Conservation (phyloP, 2,888 invertebrate genomes). For the Polydesmus complanatus region DNA sequence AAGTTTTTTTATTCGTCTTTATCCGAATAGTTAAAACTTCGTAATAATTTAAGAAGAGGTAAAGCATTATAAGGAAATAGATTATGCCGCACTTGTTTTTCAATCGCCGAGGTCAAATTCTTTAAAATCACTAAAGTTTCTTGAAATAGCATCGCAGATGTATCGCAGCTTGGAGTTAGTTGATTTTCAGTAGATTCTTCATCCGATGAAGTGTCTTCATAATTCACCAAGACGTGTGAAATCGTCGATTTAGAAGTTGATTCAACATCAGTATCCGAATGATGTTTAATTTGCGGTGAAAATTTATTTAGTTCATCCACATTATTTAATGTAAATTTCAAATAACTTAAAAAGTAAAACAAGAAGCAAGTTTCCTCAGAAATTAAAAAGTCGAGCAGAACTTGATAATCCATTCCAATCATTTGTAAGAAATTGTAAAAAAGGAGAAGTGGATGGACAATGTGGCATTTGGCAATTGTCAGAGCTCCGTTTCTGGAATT, state of each 20-base stretch:
- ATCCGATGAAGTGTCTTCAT: background rate
- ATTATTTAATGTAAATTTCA: constrained; percentile 68
- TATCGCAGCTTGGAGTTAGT: background rate
- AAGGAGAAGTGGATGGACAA: background rate
- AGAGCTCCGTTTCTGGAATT: too few relatives aligned
- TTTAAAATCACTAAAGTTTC: constrained; percentile 62
- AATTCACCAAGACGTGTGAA: constrained; percentile 56
- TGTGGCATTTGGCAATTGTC: background rate
- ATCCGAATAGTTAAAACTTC: too few relatives aligned
- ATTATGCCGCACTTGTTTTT: constrained; percentile 63
- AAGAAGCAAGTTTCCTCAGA: constrained; percentile 84
- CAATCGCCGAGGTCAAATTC: constrained; percentile 61
- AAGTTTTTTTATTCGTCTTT: too few relatives aligned
- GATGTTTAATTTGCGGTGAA: too few relatives aligned
- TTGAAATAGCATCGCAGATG: background rate
- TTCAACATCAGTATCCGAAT: background rate
- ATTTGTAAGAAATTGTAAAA: background rate
- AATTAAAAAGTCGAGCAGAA: constrained; percentile 67
- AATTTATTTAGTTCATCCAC: constrained; percentile 66
- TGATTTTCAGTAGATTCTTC: background rate
- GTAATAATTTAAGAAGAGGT: constrained; percentile 65
- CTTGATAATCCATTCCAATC: constrained; percentile 46
- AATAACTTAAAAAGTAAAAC: constrained; percentile 63
- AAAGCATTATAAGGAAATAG: constrained; percentile 81
- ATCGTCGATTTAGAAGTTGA: constrained; percentile 23